Evolutionary conservation across 2,113 vertebrate species (phyloP).

Genomic region (Semnopithecus entellus): DNA sequence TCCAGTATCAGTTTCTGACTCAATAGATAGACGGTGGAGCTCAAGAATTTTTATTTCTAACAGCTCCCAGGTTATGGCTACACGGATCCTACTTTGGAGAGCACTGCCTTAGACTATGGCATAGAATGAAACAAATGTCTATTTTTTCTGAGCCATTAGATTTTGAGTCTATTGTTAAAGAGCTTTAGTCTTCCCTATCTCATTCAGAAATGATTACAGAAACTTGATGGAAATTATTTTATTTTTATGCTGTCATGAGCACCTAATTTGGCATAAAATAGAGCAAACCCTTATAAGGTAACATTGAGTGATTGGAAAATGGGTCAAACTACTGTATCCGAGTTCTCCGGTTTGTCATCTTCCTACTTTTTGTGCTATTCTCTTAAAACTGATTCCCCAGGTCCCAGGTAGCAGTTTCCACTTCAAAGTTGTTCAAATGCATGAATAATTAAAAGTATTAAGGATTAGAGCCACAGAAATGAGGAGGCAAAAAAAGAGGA

Average conservation of each 20-base stretch:
- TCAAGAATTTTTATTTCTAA: background rate
- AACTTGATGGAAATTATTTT: background rate
- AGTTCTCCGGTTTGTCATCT: background rate
- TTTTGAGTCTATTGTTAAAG: background rate
- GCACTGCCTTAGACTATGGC: background rate
- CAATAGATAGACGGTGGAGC: background rate
- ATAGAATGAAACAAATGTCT: background rate
- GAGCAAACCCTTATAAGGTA: background rate
- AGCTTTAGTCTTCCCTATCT: background rate
- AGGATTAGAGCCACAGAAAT: background rate
- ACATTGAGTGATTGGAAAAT: background rate
- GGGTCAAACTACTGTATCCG: background rate
- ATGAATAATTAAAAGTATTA: background rate
- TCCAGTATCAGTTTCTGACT: background rate
- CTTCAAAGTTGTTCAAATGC: background rate
- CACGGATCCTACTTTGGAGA: background rate
- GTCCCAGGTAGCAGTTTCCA: background rate
- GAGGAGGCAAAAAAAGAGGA: background rate
- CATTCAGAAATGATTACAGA: conserved; percentile 18
- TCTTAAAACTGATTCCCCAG: background rate
- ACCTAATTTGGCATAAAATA: background rate
- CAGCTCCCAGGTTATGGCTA: background rate
- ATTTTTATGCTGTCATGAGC: background rate
- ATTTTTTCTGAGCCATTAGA: background rate
- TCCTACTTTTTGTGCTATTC: background rate